phyloP scores from a whole-genome alignment of 2,797 vertebrate species.

The Catamblyrhynchus diadema region DNA sequence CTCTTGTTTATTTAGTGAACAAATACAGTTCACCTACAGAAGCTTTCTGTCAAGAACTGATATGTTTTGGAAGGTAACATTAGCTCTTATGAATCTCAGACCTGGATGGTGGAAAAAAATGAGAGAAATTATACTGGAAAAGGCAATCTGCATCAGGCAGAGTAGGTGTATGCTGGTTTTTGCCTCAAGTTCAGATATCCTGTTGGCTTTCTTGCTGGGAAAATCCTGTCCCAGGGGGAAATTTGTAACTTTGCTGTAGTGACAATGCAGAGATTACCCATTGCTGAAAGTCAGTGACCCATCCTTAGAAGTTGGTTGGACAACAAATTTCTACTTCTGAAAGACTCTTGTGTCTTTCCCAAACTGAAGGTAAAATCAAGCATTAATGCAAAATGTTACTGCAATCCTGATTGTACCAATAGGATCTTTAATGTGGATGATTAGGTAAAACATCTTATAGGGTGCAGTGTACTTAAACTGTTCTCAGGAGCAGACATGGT shows the following conservation, averaged over 20 bases:
- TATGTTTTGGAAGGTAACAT: not conserved
- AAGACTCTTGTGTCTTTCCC: not conserved
- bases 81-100: not conserved
- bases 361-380: not conserved
- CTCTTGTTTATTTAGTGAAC: not conserved
- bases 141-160: not conserved
- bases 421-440: not conserved
- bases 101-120: not conserved
- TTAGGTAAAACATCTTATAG: not conserved
- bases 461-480: not conserved
- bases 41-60: not conserved
- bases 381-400: not conserved
- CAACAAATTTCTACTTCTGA: not conserved
- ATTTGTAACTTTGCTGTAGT: not conserved
- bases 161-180: fast-evolving
- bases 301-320: not conserved
- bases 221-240: not conserved
- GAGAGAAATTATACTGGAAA: not conserved
- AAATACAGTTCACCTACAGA: not conserved
- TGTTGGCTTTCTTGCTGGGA: not conserved
- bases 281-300: not conserved
- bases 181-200: not conserved
- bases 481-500: not conserved
- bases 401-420: not conserved
- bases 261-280: not conserved